phyloP scores from a whole-genome alignment of 2,113 vertebrate species.

The Podiceps cristatus region DNA sequence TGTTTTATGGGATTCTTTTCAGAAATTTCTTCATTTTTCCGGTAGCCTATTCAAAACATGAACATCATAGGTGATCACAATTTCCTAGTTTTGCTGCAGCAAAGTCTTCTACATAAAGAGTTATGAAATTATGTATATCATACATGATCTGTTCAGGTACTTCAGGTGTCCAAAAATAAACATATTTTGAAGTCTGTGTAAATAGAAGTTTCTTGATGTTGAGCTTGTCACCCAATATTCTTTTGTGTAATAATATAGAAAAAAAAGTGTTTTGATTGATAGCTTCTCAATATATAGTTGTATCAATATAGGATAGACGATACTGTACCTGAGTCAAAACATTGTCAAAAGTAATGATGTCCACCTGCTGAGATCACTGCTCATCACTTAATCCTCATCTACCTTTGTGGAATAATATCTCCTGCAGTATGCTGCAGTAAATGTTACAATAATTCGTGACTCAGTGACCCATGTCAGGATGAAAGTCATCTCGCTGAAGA shows the following conservation, averaged over 20 bases:
- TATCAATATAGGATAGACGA: neutral
- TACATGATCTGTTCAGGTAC: neutral
- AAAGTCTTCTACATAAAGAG: neutral
- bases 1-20: neutral
- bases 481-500: neutral
- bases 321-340: neutral
- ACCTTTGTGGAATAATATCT: neutral
- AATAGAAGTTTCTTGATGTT: neutral
- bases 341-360: neutral
- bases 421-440: neutral
- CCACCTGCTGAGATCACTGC: neutral
- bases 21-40: neutral
- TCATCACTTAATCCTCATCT: neutral
- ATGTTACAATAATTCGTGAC: neutral
- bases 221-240: neutral
- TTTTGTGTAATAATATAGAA: neutral
- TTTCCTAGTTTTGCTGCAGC: neutral
- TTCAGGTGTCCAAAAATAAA: fast-evolving
- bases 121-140: neutral
- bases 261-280: no score
- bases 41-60: neutral
- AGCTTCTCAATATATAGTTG: no score
- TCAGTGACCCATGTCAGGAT: neutral
- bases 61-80: neutral
- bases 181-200: neutral